A percentile compares a stretch with the other conserved stretches of the same genome.
Conservation (phyloP, 2,888 invertebrate species). For the Lepetodrilus schrolli region DNA sequence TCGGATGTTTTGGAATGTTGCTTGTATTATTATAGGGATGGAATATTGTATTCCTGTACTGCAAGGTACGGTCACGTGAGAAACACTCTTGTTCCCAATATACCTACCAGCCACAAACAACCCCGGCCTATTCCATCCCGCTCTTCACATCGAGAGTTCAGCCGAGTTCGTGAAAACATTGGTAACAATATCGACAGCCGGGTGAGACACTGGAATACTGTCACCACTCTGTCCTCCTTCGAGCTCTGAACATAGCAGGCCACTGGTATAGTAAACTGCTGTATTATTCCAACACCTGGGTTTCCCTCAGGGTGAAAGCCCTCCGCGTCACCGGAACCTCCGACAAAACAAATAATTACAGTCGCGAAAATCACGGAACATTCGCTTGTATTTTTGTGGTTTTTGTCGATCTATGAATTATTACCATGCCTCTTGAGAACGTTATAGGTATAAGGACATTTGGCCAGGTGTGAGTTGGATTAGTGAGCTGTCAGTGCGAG, state of each 20-base stretch:
- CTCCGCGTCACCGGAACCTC: not conserved
- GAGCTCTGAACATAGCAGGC: not conserved
- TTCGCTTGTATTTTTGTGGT: not conserved
- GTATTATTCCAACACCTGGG: not conserved
- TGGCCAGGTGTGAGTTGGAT: not conserved
- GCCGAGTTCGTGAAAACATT: conserved; percentile 14
- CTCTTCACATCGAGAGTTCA: conserved; percentile 5
- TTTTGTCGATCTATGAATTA: not conserved
- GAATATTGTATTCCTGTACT: no score
- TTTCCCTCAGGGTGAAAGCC: not conserved
- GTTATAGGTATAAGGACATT: not conserved
- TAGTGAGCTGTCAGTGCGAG: not conserved
- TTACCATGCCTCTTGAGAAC: not conserved
- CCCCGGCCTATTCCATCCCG: not conserved
- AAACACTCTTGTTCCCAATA: not conserved
- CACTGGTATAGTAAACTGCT: no score
- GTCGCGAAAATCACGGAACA: not conserved
- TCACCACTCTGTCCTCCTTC: not conserved
- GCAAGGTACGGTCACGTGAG: no score
- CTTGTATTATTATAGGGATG: no score
- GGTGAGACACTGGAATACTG: not conserved
- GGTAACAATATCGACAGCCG: not conserved
- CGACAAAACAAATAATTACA: not conserved
- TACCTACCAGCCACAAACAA: conserved; percentile 12
- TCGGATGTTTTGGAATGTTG: no score